A percentile compares a stretch with the other conserved stretches of the same genome.
Evolutionary conservation across 30 jellyfish, hydroid and myxozoan genomes (phyloP).

Genomic region (Turritopsis rubra): DNA sequence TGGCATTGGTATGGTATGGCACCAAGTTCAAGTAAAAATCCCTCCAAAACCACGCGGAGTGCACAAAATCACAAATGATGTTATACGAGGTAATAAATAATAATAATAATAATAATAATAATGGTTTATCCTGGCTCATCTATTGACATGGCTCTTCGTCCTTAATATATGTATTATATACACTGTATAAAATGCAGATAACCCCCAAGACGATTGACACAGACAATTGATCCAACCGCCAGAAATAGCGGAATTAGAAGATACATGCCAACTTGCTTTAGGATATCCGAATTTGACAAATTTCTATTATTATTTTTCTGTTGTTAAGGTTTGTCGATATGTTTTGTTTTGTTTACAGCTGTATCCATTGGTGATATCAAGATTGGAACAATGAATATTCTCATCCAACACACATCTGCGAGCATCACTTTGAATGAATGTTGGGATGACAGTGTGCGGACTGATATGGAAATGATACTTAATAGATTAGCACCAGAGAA

Average conservation of each 20-base stretch:
- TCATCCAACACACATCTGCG: conserved; percentile 91
- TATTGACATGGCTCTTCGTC: too few relatives aligned
- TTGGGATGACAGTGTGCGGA: conserved; percentile 78
- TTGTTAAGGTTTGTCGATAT: not conserved
- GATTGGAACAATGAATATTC: conserved; percentile 62
- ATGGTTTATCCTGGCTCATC: too few relatives aligned
- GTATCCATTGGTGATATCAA: conserved; percentile 67
- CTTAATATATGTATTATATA: too few relatives aligned
- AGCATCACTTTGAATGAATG: conserved; percentile 83
- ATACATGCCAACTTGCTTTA: too few relatives aligned
- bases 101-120: too few relatives aligned
- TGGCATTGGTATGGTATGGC: conserved; percentile 61
- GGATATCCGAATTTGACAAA: too few relatives aligned
- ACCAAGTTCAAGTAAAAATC: conserved; percentile 50
- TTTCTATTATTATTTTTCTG: too few relatives aligned
- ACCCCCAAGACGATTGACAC: too few relatives aligned
- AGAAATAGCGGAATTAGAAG: too few relatives aligned
- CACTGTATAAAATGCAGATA: too few relatives aligned
- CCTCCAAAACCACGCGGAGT: conserved; percentile 79
- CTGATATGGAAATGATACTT: conserved; percentile 88
- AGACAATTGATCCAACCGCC: too few relatives aligned
- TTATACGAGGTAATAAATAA: conserved; percentile 52
- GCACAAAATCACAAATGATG: conserved; percentile 61
- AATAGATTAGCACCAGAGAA: conserved; percentile 76
- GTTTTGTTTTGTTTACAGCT: conserved; percentile 31